Evolutionary conservation across 2,888 invertebrate genomes (phyloP).

Genomic region (Microplitis manilae): DNA sequence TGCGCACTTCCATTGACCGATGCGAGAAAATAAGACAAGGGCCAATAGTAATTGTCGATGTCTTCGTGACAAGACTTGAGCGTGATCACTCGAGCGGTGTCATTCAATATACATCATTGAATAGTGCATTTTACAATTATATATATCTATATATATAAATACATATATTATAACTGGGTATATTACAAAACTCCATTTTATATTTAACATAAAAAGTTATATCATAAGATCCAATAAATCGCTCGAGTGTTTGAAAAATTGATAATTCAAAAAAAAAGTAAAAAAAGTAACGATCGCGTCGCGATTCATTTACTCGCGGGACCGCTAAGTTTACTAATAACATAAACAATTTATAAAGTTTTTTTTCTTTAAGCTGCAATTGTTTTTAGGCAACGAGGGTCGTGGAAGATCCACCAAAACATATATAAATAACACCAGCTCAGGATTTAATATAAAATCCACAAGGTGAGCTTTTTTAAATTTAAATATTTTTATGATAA

Average conservation of each 20-base stretch:
- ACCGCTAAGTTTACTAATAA: neutral
- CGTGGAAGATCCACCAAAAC: slow-evolving; percentile 49
- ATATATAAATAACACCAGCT: neutral
- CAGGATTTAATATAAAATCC: slow-evolving; percentile 20
- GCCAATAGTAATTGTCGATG: slow-evolving; percentile 66
- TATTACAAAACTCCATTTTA: neutral
- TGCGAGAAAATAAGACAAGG: slow-evolving; percentile 45
- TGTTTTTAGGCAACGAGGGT: slow-evolving; percentile 63
- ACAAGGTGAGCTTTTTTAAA: slow-evolving; percentile 23
- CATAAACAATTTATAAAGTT: slow-evolving; percentile 1
- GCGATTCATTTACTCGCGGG: neutral
- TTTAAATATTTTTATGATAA: too few species aligned
- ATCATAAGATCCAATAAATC: neutral
- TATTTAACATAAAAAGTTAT: neutral
- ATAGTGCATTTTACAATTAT: slow-evolving; percentile 17
- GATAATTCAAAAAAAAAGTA: neutral
- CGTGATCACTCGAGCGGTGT: slow-evolving; percentile 28
- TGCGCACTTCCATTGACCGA: slow-evolving; percentile 70
- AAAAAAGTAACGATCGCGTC: neutral
- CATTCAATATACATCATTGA: slow-evolving; percentile 14
- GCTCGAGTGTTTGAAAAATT: neutral
- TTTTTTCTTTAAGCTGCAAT: slow-evolving; percentile 60
- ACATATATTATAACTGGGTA: neutral
- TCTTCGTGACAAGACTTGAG: slow-evolving; percentile 57
- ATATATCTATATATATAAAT: neutral